Conservation (phyloP, 2,888 invertebrate genomes). For the Sussaba pulchella region DNA sequence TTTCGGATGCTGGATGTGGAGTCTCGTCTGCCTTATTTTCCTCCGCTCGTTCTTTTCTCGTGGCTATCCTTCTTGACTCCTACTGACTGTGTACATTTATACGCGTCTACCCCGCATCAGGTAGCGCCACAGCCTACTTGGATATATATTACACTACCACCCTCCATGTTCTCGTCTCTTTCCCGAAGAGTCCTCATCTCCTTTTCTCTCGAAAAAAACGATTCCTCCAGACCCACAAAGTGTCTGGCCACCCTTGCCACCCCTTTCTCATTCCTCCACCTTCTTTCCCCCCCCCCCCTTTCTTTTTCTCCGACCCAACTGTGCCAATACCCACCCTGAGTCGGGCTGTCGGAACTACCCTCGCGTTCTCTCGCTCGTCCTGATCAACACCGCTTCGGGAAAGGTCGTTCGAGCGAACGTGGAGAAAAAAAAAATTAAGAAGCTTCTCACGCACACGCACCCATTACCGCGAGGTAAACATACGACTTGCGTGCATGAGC, state of each 20-base stretch:
- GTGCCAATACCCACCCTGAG: conserved; percentile 19
- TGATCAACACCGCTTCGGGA: conserved; percentile 43
- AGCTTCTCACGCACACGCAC: conserved; percentile 75
- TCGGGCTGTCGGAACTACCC: conserved; percentile 45
- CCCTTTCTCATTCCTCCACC: conserved; percentile 18
- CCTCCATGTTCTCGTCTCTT: conserved; percentile 34
- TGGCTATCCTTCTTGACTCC: conserved; percentile 49
- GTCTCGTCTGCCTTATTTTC: conserved; percentile 56
- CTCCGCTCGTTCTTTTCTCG: conserved; percentile 60
- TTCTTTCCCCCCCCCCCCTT: not conserved
- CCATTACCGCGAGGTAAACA: conserved; percentile 76
- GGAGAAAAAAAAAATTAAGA: conserved; percentile 77
- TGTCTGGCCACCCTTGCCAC: conserved; percentile 54
- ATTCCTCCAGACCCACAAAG: conserved; percentile 69
- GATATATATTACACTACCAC: conserved; percentile 57
- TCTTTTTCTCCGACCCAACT: not conserved
- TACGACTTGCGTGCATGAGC: conserved; percentile 67
- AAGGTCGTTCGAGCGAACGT: conserved; percentile 19
- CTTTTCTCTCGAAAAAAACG: conserved; percentile 39
- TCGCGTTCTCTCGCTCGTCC: conserved; percentile 40
- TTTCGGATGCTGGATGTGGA: conserved; percentile 74
- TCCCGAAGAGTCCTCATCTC: conserved; percentile 30
- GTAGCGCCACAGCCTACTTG: conserved; percentile 44
- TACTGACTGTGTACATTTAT: conserved; percentile 35
- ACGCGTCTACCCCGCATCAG: conserved; percentile 13